Conservation (phyloP, 1,140 invertebrate genomes). For the Caenorhabditis inopinata region DNA sequence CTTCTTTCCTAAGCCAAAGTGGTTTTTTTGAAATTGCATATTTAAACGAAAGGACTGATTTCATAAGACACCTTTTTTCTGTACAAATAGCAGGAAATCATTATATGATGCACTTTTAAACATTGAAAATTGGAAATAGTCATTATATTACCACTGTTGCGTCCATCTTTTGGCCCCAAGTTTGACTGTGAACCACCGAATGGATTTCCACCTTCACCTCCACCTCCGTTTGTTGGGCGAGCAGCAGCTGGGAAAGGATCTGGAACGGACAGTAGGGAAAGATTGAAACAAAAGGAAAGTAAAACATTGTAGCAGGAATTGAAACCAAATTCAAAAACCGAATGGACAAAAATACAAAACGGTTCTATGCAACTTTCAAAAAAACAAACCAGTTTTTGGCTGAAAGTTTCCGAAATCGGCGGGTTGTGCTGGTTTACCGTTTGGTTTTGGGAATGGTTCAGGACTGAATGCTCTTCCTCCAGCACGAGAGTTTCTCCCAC, state of each 20-base stretch:
- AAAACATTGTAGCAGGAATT: not conserved
- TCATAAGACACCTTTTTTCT: not conserved
- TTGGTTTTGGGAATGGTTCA: slow-evolving; percentile 16
- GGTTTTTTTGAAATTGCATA: too few species aligned
- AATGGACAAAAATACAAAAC: not conserved
- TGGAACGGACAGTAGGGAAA: slow-evolving; percentile 24
- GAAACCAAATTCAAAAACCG: not conserved
- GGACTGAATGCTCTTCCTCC: slow-evolving; percentile 33
- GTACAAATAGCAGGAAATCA: not conserved
- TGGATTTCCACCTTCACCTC: not conserved
- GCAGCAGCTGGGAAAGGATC: slow-evolving; percentile 8
- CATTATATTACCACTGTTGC: not conserved
- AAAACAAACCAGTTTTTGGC: slow-evolving; percentile 22
- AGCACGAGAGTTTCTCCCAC: slow-evolving; percentile 42
- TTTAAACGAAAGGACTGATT: too few species aligned
- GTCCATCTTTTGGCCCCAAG: slow-evolving; percentile 28
- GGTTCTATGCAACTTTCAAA: not conserved
- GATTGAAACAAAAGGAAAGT: not conserved
- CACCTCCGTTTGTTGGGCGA: not conserved
- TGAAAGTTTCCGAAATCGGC: slow-evolving; percentile 33
- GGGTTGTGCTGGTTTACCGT: slow-evolving; percentile 3
- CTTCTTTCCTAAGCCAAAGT: not conserved
- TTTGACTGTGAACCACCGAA: slow-evolving; percentile 29
- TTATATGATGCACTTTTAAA: too few species aligned
- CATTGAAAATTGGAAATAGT: not conserved